These are phyloP conservation scores for Neostethus bicornis DNA, from an alignment of 2,797 vertebrate genomes.

Conservation along the genomic window DNA sequence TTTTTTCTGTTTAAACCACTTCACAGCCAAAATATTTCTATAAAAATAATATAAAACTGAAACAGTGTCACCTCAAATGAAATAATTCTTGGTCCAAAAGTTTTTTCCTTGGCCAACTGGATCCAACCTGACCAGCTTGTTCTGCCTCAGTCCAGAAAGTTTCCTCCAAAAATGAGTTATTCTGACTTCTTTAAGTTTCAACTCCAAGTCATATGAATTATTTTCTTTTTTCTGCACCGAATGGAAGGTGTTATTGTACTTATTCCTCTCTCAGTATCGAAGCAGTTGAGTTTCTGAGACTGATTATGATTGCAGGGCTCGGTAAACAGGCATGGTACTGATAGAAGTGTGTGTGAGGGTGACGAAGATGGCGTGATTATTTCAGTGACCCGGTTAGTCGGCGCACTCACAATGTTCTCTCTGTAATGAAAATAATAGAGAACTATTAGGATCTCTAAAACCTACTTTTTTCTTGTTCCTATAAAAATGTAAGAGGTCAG, in stretches of 20 bases:
- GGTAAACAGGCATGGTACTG: slow-evolving; percentile 5
- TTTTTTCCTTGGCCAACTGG: too few relatives aligned
- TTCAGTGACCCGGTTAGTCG: neutral
- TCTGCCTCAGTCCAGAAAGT: too few relatives aligned
- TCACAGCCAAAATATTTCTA: too few relatives aligned
- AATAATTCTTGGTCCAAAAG: too few relatives aligned
- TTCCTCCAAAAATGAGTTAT: too few relatives aligned
- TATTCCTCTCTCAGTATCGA: neutral
- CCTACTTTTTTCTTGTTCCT: neutral
- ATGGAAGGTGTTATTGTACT: too few relatives aligned
- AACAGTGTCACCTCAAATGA: too few relatives aligned
- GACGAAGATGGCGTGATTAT: neutral
- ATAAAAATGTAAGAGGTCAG: neutral
- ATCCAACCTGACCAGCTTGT: too few relatives aligned
- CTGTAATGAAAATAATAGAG: slow-evolving; percentile 2
- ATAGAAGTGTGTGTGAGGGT: slow-evolving; percentile 5
- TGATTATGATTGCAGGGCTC: slow-evolving; percentile 17
- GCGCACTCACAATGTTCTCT: neutral
- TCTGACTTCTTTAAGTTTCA: neutral
- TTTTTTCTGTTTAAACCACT: too few relatives aligned
- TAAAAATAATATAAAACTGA: too few relatives aligned
- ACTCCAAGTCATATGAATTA: slow-evolving; percentile 1
- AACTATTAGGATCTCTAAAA: neutral
- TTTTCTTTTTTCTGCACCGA: neutral
- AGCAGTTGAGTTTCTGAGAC: neutral